A percentile compares a stretch with the other conserved stretches of the same genome.
phyloP scores from a whole-genome alignment of 2,888 invertebrate genomes.

The Acleris emargana region DNA sequence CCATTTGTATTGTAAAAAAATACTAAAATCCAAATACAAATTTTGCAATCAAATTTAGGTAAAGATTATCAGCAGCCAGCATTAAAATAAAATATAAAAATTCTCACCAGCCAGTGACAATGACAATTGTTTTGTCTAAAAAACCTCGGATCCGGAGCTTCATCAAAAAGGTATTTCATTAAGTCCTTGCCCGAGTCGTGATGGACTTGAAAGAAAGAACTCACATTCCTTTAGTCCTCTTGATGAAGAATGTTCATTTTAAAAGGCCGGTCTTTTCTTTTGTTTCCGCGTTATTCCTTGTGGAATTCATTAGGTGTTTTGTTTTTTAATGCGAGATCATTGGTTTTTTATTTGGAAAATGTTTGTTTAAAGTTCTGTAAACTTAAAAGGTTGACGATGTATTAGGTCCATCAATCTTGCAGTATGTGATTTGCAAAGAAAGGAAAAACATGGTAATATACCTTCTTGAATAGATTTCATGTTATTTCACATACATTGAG shows the following conservation, averaged over 20 bases:
- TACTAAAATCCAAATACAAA: too few species aligned
- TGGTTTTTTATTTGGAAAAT: not conserved
- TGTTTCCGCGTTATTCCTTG: constrained; percentile 56
- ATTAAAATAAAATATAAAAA: constrained; percentile 38
- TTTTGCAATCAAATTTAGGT: too few species aligned
- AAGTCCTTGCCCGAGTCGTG: constrained; percentile 64
- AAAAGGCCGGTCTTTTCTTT: constrained; percentile 54
- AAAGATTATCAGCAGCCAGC: constrained; percentile 34
- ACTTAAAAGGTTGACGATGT: not conserved
- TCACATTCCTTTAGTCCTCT: constrained; percentile 69
- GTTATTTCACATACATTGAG: too few species aligned
- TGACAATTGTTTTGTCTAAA: constrained; percentile 53
- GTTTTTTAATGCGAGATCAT: constrained; percentile 13
- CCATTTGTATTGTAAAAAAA: too few species aligned
- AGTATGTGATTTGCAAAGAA: too few species aligned
- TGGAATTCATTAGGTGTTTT: constrained; percentile 38
- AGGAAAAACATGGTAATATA: too few species aligned
- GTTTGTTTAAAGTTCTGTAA: not conserved
- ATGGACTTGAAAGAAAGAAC: constrained; percentile 69
- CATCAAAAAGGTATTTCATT: constrained; percentile 82
- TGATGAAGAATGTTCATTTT: constrained; percentile 81
- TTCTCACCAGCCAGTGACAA: constrained; percentile 35
- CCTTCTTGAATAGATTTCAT: too few species aligned
- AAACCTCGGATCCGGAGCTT: constrained; percentile 56
- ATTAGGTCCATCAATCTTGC: too few species aligned